phyloP scores from a whole-genome alignment of 2,888 invertebrate species.

The Dryomyza anilis region DNA sequence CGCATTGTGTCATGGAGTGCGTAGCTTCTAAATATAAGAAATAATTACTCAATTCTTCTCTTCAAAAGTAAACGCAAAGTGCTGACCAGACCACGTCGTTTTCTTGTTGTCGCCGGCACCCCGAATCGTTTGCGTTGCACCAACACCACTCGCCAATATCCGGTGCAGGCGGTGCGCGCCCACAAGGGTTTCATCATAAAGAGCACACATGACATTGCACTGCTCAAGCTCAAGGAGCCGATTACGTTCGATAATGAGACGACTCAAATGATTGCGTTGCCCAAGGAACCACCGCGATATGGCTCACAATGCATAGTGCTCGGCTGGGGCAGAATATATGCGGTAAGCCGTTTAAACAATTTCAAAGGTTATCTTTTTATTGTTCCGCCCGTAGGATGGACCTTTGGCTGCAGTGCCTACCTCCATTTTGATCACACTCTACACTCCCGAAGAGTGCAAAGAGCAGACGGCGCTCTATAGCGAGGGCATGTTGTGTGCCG shows the following conservation, averaged over 20 bases:
- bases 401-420: conserved; percentile 29
- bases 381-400: conserved; percentile 38
- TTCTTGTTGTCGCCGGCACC: conserved; percentile 34
- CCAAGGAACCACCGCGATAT: conserved; percentile 17
- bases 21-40: neutral
- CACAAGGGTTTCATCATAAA: conserved; percentile 35
- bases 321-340: conserved; percentile 41
- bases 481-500: conserved; percentile 34
- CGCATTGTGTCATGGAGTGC: conserved; percentile 41
- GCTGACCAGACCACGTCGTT: neutral
- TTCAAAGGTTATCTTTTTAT: neutral
- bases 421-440: too few relatives aligned
- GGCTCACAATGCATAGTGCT: conserved; percentile 32
- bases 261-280: conserved; percentile 29
- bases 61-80: neutral
- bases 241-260: conserved; percentile 25
- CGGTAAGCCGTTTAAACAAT: conserved; percentile 27
- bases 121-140: conserved; percentile 29
- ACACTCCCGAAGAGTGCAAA: too few relatives aligned
- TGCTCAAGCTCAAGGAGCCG: conserved; percentile 33
- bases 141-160: conserved; percentile 29
- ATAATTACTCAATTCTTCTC: too few relatives aligned
- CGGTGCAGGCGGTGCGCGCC: conserved; percentile 28
- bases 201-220: conserved; percentile 38
- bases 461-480: neutral